These are phyloP conservation scores for Coregonus suidteri DNA, from an alignment of 2,797 vertebrate genomes.

Conservation along the genomic window DNA sequence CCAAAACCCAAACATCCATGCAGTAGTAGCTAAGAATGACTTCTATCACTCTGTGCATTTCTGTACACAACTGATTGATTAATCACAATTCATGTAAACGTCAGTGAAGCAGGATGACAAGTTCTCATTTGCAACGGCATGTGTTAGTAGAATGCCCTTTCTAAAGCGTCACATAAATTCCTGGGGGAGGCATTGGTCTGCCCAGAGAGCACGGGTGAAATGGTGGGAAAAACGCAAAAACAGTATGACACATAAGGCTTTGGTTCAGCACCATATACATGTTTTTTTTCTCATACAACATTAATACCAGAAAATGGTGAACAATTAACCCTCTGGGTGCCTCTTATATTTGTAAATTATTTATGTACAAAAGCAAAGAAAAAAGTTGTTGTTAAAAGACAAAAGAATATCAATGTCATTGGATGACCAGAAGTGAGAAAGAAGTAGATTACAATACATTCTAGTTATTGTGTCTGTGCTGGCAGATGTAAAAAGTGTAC, in stretches of 20 bases:
- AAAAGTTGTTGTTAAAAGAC: background rate
- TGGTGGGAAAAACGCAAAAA: conserved; percentile 19
- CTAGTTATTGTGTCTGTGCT: conserved; percentile 67
- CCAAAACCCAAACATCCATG: background rate
- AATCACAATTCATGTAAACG: background rate
- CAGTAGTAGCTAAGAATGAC: background rate
- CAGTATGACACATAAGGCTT: conserved; percentile 43
- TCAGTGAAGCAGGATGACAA: conserved; percentile 7
- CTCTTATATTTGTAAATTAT: background rate
- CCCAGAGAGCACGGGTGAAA: conserved; percentile 31
- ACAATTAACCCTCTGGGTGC: background rate
- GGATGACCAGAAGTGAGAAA: background rate
- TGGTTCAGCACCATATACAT: conserved; percentile 78
- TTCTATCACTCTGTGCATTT: background rate
- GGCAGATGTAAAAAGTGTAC: conserved; percentile 58
- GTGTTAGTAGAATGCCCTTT: background rate
- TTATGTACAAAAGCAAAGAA: background rate
- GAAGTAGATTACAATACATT: conserved; percentile 68
- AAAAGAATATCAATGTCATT: conserved; percentile 1
- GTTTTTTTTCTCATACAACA: conserved; percentile 58
- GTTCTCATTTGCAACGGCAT: background rate
- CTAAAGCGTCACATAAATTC: conserved; percentile 4
- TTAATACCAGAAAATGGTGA: conserved; percentile 10
- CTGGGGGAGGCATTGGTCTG: conserved; percentile 15
- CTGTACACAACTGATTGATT: background rate